Conservation (phyloP, 2,113 vertebrate species). For the Ceyx cyanopectus region DNA sequence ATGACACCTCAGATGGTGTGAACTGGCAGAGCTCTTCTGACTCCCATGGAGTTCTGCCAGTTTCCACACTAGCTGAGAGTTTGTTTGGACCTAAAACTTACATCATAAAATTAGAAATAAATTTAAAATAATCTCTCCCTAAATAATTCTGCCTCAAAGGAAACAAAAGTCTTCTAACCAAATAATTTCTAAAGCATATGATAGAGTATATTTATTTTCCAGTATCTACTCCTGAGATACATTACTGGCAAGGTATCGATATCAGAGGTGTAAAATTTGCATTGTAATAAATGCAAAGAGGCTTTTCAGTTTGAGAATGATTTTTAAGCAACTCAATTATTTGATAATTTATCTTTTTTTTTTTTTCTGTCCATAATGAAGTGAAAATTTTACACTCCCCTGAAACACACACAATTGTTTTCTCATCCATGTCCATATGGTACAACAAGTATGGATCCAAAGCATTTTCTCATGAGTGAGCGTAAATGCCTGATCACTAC, state of each 20-base stretch:
- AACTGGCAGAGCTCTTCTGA: constrained; percentile 9
- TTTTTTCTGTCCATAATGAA: not conserved
- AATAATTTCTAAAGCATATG: not conserved
- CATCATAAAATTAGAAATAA: not conserved
- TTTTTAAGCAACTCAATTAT: not conserved
- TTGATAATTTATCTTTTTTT: constrained; percentile 7
- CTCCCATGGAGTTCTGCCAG: constrained; percentile 19
- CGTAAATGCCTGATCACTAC: constrained; percentile 38
- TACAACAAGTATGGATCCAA: not conserved
- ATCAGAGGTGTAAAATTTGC: constrained; percentile 8
- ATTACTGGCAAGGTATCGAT: not conserved
- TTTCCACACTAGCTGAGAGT: constrained; percentile 12
- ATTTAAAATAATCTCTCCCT: not conserved
- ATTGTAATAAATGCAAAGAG: not conserved
- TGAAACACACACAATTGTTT: constrained; percentile 10
- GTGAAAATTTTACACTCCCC: constrained; percentile 12
- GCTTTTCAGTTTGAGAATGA: not conserved
- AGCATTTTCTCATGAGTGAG: constrained; percentile 24
- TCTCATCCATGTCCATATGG: not conserved
- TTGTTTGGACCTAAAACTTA: not conserved
- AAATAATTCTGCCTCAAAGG: not conserved
- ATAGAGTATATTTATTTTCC: not conserved
- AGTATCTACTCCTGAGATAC: not conserved
- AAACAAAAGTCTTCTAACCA: not conserved
- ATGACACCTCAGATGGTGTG: constrained; percentile 31